Base-by-base conservation (phyloP, 1,140 invertebrate species). In the Drosophila varians region DNA sequence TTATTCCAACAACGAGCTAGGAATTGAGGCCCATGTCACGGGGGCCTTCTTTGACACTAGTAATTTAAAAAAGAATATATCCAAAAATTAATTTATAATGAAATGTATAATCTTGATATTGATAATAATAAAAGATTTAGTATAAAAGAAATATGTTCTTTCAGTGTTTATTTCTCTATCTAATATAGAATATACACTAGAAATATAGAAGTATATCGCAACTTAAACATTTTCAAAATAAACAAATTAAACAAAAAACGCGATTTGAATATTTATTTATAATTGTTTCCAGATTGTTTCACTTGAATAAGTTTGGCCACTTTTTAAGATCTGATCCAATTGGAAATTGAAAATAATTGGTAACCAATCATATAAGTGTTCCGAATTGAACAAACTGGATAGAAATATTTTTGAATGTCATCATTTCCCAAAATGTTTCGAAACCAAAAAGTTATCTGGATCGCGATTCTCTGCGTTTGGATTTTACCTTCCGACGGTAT, bases 1-100 rank as follows among this genome's bases (percentile, higher is more conserved):
- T 18, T 68, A 57, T 52, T 57, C 23, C 4, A 56, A 73, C 16
- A 45, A 68, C 8, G 19, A 40, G 1, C 21, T 60, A 2, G 34
- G 12, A 5, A 3, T 60, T 0, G 40, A 28, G 1, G 0, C 58
- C 0, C 16, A 34, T 2, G 9, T 66, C 1, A 21, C 11, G 0
- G 74, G 68, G 1, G 60, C 47, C 1, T 54, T 48, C 19, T 53
- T 43, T 31, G 8, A 38, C 14, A 38, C 16, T 12, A 8, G 6
- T 1, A 16, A 38, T 38, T 12, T 16, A 16, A 38, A 38, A 7
- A 38, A 38, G 12, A 38, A 38, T 31, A 3, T 11, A 11, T 31
- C 28, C n/a, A n/a, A 11, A 11, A 9, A 11, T 31, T 31, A 31
- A 31, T 16, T 6, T 38, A 38, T 11, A 31, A 31, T 1, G 4